Percentiles rank a stretch among this genome's conserved stretches.
These are phyloP conservation scores for Leuctra nigra DNA, from an alignment of 2,888 invertebrate genomes.

Conservation along the genomic window DNA sequence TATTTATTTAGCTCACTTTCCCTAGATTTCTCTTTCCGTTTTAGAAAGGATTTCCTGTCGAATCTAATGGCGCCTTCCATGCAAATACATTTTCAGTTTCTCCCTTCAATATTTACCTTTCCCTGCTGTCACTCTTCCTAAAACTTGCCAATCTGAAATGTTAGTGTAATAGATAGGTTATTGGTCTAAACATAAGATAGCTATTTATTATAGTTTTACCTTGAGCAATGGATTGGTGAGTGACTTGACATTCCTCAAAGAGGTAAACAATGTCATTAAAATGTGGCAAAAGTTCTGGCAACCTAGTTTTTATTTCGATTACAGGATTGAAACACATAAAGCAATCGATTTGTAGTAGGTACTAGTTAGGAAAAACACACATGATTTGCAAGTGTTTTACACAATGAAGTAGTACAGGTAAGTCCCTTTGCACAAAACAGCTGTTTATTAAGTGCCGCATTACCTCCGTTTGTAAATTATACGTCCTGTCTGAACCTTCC, in stretches of 20 bases:
- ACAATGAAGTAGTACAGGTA: no score
- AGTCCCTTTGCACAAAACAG: no score
- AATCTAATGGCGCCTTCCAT: not conserved
- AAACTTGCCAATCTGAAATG: not conserved
- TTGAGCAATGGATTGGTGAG: not conserved
- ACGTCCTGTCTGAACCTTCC: no score
- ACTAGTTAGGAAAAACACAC: no score
- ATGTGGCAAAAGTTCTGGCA: no score
- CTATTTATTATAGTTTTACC: not conserved
- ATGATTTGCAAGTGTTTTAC: no score
- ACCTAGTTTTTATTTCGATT: not conserved
- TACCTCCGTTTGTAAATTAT: no score
- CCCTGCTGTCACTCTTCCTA: not conserved
- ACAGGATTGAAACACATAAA: no score
- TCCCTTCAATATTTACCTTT: not conserved
- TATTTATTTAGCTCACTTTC: constrained; percentile 8
- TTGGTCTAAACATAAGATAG: not conserved
- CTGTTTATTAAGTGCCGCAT: no score
- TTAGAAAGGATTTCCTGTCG: not conserved
- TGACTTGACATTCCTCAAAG: no score
- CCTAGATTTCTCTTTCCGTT: not conserved
- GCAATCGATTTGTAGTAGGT: no score
- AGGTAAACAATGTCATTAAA: no score
- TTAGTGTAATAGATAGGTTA: not conserved
- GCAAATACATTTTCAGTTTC: not conserved